Evolutionary conservation across 2,888 invertebrate genomes (phyloP).

Genomic region (Panorpa germanica): DNA sequence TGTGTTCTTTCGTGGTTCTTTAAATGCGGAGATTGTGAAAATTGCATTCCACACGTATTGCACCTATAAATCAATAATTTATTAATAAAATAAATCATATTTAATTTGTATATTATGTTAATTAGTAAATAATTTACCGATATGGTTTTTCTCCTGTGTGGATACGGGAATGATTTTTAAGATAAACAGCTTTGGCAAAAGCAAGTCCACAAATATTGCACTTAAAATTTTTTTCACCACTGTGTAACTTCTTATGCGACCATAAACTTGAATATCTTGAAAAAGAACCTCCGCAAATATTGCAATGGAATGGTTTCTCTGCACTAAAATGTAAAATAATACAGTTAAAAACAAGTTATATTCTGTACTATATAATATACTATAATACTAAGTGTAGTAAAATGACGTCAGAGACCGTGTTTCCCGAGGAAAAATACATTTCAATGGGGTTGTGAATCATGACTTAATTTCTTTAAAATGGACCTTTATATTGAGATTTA

Average conservation of each 20-base stretch:
- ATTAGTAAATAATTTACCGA: conserved; percentile 18
- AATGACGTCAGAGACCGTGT: too few relatives aligned
- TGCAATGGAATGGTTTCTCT: conserved; percentile 77
- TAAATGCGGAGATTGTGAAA: conserved; percentile 73
- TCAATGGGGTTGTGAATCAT: too few relatives aligned
- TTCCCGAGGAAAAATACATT: too few relatives aligned
- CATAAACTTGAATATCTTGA: conserved; percentile 73
- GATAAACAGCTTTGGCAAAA: conserved; percentile 77
- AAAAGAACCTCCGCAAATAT: conserved; percentile 69
- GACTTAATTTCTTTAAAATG: too few relatives aligned
- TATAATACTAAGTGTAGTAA: too few relatives aligned
- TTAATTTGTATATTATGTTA: conserved; percentile 3
- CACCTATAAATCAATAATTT: conserved; percentile 33
- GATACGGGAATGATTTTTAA: conserved; percentile 75
- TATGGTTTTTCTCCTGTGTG: conserved; percentile 54
- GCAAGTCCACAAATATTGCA: conserved; percentile 75
- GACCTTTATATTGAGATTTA: too few relatives aligned
- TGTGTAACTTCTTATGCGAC: conserved; percentile 77
- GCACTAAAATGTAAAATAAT: conserved; percentile 19
- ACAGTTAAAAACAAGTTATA: conserved; percentile 8
- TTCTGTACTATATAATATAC: too few relatives aligned
- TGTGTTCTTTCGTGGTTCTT: conserved; percentile 80
- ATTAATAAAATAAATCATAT: conserved; percentile 8
- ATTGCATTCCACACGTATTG: conserved; percentile 78
- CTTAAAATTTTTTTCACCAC: conserved; percentile 69